Evolutionary conservation across 2,797 vertebrate species (phyloP), one percentile per base, ranked within the genome.

Genomic region (Artibeus lituratus): DNA sequence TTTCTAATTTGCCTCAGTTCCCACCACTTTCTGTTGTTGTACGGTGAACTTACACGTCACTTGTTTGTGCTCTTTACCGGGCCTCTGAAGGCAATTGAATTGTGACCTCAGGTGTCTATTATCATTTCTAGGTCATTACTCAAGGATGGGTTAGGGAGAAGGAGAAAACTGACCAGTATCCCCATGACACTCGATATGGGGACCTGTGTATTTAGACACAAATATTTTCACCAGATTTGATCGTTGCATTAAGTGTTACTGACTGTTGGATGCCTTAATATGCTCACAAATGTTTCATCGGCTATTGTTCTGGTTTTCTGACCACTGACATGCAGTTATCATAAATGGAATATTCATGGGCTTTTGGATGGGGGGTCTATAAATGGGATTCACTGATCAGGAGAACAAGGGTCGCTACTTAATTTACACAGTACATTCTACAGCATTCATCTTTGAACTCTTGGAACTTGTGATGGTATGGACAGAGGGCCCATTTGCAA

Each of bases 1-100:
- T 88, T 90, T 93, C 35, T 91, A 47, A 65, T 90, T 90, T 94
- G 69, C 26, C 90, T 74, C 9, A 51, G 62, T 87, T 12, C 32
- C 81, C 37, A 15, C 32, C 57, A 49, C 51, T 82, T 90, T 49
- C 44, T 67, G 0, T 80, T 91, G 37, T n/a, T 42, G 12, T 53
- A 42, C 5, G 4, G 24, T 29, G 53, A 67, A 49, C 83, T 18
- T 77, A 5, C 57, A 0, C 8, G 32, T 78, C 39, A n/a, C 24
- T 59, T 12, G 32, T 81, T 81, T 82, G 5, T 77, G 29, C 82
- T 72, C 6, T 57, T 77, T 83, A 78, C 65, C 39, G 67, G 57
- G 29, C 11, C 32, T 29, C 72, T 83, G 53, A 87, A 72, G 77
- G 15, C 42, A 77, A 26, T 53, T 67, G 76, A 81, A 35, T 90